A percentile compares a stretch with the other conserved stretches of the same genome.
These are phyloP conservation scores for Panulirus ornatus DNA, from an alignment of 1,140 invertebrate genomes.

Conservation along the genomic window DNA sequence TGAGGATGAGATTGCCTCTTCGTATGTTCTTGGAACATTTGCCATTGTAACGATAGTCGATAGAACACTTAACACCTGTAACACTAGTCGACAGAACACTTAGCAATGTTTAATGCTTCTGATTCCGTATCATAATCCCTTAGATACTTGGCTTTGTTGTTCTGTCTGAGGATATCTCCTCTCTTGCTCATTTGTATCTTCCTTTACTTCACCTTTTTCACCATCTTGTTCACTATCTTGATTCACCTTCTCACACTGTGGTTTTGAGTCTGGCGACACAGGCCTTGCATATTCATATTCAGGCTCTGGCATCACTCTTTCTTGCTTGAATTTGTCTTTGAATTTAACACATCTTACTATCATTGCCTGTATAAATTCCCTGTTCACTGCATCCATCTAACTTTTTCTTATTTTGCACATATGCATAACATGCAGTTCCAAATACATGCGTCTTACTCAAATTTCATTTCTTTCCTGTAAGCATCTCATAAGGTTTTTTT, in stretches of 20 bases:
- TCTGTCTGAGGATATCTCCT: constrained; percentile 23
- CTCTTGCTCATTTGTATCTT: not conserved
- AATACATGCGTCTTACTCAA: constrained; percentile 28
- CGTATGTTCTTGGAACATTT: too few species aligned
- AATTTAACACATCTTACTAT: constrained; percentile 40
- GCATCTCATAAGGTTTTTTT: not conserved
- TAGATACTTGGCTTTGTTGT: not conserved
- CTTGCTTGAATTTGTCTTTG: not conserved
- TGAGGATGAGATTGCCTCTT: constrained; percentile 25
- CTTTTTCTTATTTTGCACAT: not conserved
- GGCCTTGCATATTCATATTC: not conserved
- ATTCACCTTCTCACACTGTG: not conserved
- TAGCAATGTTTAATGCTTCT: constrained; percentile 15
- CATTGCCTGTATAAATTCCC: constrained; percentile 15
- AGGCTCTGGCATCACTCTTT: not conserved
- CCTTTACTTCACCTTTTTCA: not conserved
- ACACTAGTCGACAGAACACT: too few species aligned
- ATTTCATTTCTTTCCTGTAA: constrained; percentile 25
- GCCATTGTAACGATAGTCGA: not conserved
- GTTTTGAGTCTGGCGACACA: too few species aligned
- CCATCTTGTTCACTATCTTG: not conserved
- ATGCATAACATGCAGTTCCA: constrained; percentile 36
- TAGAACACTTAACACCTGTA: not conserved
- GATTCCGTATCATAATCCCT: not conserved
- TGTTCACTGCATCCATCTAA: not conserved